A percentile compares a stretch with the other conserved stretches of the same genome.
Evolutionary conservation across 2,113 vertebrate genomes (phyloP).

Genomic region (Fulmarus glacialis): DNA sequence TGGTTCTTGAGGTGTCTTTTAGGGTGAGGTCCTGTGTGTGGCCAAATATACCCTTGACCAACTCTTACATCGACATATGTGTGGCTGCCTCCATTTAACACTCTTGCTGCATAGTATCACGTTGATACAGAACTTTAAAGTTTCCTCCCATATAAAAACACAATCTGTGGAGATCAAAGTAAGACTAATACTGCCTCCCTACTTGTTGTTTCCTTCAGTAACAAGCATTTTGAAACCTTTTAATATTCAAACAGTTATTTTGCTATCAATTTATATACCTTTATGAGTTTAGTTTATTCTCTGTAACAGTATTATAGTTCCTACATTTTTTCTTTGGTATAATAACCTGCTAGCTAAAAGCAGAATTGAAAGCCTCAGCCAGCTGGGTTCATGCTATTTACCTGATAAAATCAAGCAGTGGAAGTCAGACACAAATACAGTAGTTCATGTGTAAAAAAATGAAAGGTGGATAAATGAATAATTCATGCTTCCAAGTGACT

Average conservation of each 20-base stretch:
- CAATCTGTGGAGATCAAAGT: background rate
- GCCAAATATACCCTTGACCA: background rate
- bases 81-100: background rate
- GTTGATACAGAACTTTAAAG: background rate
- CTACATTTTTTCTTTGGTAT: background rate
- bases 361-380: background rate
- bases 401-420: constrained; percentile 36
- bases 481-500: constrained; percentile 33
- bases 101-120: background rate
- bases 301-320: background rate
- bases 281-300: background rate
- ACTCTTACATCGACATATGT: fast-evolving
- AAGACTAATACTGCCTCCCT: background rate
- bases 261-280: background rate
- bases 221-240: background rate
- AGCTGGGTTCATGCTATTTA: constrained; percentile 4
- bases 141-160: background rate
- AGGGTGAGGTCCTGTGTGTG: background rate
- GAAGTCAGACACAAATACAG: constrained; percentile 8
- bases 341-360: background rate
- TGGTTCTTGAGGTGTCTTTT: background rate
- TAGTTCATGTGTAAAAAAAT: constrained; percentile 15
- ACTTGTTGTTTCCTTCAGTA: background rate
- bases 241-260: background rate
- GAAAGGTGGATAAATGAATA: background rate